Base-by-base conservation (phyloP, 2,797 vertebrate species). In the Nyctibius grandis region DNA sequence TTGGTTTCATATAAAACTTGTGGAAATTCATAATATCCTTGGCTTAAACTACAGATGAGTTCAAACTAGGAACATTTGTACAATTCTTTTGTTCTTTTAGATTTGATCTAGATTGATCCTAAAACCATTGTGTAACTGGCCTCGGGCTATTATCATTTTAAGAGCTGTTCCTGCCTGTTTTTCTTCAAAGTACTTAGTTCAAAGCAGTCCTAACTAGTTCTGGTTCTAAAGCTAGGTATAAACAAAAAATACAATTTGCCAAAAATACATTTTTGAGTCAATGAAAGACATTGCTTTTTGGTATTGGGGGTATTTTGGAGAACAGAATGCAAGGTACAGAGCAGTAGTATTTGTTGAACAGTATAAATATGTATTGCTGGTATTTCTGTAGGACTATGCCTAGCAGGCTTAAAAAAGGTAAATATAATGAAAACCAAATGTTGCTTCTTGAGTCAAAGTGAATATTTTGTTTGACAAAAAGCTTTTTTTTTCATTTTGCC, bases 351-450 rank as follows among this genome's bases (percentile, higher is more conserved):
- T 86, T 85, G 11, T n/a, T 87, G 51, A 85, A 45, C 31, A 18
- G 5, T 21, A 36, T 33, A 56, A 82, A 68, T 59, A 76, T 5
- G 2, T 48, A 63, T 42, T 76, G n/a, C 19, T 91, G 64, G 18
- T 10, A 45, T 88, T 82, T 87, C 44, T 85, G 72, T 53, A 91
- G 29, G 34, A 40, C 23, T 83, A 16, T 47, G 34, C 23, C 50
- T 57, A 73, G 21, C 8, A 68, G 9, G 10, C 17, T 45, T 88
- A 53, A 64, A 85, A 91, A 93, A 83, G 57, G 16, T 79, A 84
- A 93, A n/a, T 76, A 15, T 45, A 95, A 94, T 56, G 78, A 73
- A 89, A 93, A 67, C 21, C 92, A 92, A 74, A 91, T 44, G 78
- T 45, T 54, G 19, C 9, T 61, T 79, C 67, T 73, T 59, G 47